Evolutionary conservation across 53 echinoderm and acorn worm species (phyloP), one percentile per base, ranked within the genome.

Genomic region (Stichopus horrens): DNA sequence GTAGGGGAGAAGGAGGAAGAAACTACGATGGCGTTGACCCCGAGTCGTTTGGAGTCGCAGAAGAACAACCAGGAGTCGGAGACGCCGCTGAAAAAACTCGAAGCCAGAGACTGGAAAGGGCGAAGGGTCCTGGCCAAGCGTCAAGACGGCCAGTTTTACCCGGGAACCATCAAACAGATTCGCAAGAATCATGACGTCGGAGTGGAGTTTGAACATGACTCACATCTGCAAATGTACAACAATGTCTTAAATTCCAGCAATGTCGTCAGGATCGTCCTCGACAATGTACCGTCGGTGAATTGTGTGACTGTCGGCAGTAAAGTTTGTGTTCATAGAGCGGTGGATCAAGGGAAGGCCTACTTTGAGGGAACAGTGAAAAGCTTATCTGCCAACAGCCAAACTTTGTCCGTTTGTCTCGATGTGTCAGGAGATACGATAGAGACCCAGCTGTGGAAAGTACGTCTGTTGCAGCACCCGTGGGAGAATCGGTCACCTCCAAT

Each of bases 401-500:
- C 91, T 67, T 89, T 93, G 52, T 88, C 94, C 73, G 89, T 88
- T 18, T 57, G 88, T 0, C 75, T 82, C 21, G 74, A 57, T 7
- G 67, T 81, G 23, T 23, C 37, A 20, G 21, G 75, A 5, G 81
- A 91, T n/a, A 57, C 73, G 5, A 76, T 75, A 20, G 88, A 90
- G n/a, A 90, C 91, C 13, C 95, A 95, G 11, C 86, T 95, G 4
- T 95, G 93, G 92, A 95, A 97, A 87, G 68, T 97, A 6, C 88
- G 97, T 10, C 85, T 97, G 74, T 57, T 97, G 65, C 82, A 90
- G 79, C 88, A 90, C 60, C 97, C 97, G 20, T 97, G 97, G 97
- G 91, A 92, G 77, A 89, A 83, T 18, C 51, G 60, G 13, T 60
- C 58, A 9, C 88, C 90, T 57, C 75, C 89, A 6, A 92, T 90